Conservation (phyloP, 1,140 invertebrate species). For the Hyphantria cunea region DNA sequence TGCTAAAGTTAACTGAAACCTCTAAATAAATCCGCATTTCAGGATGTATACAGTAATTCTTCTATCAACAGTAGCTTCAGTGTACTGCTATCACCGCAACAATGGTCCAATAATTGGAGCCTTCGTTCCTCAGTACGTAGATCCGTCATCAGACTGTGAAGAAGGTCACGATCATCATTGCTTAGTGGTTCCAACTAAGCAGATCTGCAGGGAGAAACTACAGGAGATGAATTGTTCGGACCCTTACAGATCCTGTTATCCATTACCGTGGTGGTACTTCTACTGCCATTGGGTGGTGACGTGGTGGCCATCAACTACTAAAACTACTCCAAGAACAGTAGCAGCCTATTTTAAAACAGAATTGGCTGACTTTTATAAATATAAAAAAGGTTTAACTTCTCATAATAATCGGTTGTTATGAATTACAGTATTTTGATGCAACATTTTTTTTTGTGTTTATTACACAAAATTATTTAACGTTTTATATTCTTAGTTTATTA, state of each 20-base stretch:
- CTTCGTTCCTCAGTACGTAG: not conserved
- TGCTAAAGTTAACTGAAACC: too few relatives aligned
- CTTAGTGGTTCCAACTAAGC: slow-evolving; percentile 40
- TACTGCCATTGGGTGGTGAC: slow-evolving; percentile 38
- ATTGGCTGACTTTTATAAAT: slow-evolving; percentile 30
- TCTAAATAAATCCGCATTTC: not conserved
- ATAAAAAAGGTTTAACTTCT: slow-evolving; percentile 15
- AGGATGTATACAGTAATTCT: not conserved
- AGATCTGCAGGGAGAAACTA: slow-evolving; percentile 40
- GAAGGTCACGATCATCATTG: slow-evolving; percentile 24
- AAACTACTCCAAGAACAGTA: slow-evolving; percentile 29
- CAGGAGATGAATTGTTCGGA: not conserved
- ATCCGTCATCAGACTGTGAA: not conserved
- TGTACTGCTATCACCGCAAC: slow-evolving; percentile 4
- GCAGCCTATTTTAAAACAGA: slow-evolving; percentile 39
- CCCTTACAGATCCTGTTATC: slow-evolving; percentile 34
- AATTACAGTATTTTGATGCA: too few relatives aligned
- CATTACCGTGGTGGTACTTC: slow-evolving; percentile 52
- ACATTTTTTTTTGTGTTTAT: too few relatives aligned
- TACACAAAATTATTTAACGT: too few relatives aligned
- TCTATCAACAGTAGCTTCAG: not conserved
- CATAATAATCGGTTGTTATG: not conserved
- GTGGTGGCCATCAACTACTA: slow-evolving; percentile 22
- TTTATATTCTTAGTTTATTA: too few relatives aligned
- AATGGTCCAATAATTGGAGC: not conserved